Evolutionary conservation across 2,113 vertebrate species (phyloP).

Genomic region (Paedocypris sp.): DNA sequence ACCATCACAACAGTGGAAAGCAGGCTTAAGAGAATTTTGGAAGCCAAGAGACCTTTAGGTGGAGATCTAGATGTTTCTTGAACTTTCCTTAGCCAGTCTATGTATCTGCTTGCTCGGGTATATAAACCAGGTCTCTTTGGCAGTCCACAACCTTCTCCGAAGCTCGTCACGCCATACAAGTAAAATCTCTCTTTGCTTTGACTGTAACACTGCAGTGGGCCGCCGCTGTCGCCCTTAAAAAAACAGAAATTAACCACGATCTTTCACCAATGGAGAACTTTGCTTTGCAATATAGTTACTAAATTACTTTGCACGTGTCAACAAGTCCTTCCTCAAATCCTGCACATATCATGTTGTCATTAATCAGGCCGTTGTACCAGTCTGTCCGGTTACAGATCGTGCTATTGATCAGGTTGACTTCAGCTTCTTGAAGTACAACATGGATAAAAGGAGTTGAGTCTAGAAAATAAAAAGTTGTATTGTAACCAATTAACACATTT

Average conservation of each 20-base stretch:
- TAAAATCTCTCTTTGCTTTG: constrained; percentile 46
- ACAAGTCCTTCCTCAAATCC: constrained; percentile 34
- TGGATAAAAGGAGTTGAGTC: too few species aligned
- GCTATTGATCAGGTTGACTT: constrained; percentile 43
- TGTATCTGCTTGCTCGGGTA: constrained; percentile 46
- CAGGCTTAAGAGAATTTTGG: constrained; percentile 14
- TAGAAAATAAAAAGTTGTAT: background rate
- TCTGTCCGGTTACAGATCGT: constrained; percentile 39
- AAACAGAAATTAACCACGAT: background rate
- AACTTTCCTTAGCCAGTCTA: constrained; percentile 33
- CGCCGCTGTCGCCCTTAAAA: constrained; percentile 65
- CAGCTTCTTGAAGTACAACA: constrained; percentile 39
- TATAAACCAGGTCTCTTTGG: constrained; percentile 59
- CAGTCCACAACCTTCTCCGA: constrained; percentile 56
- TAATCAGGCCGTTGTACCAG: constrained; percentile 42
- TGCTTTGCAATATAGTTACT: background rate
- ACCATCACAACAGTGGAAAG: constrained; percentile 22
- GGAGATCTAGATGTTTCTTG: constrained; percentile 16
- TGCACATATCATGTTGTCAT: constrained; percentile 52
- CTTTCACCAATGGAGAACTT: background rate
- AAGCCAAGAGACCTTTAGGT: background rate
- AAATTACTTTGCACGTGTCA: constrained; percentile 47
- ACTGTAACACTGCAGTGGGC: constrained; percentile 66
- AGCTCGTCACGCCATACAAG: constrained; percentile 61
- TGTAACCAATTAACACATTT: too few species aligned